These are phyloP conservation scores for Buceros bicornis DNA, from an alignment of 2,797 vertebrate species.

Conservation along the genomic window DNA sequence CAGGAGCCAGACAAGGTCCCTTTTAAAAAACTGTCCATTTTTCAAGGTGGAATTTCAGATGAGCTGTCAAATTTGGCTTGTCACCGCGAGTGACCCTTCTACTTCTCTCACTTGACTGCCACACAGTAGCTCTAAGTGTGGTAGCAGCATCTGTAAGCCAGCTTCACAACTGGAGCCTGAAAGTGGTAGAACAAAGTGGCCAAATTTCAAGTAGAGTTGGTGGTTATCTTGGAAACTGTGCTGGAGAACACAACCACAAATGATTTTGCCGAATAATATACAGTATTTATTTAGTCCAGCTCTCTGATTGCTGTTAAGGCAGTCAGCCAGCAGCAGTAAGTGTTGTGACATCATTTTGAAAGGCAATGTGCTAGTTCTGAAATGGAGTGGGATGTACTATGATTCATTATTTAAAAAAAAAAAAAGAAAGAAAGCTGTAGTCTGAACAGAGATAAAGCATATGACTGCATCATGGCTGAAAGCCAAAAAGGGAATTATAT, in stretches of 20 bases:
- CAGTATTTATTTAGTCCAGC: conserved; percentile 77
- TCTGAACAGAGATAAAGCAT: conserved; percentile 63
- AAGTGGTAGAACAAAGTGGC: conserved; percentile 65
- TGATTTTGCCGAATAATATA: conserved; percentile 79
- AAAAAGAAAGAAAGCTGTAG: conserved; percentile 20
- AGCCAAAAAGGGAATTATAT: conserved; percentile 50
- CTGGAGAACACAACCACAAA: conserved; percentile 75
- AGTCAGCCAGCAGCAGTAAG: conserved; percentile 72
- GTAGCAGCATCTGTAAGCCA: conserved; percentile 58
- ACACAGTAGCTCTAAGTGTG: conserved; percentile 32
- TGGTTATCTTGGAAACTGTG: conserved; percentile 79
- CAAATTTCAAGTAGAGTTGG: conserved; percentile 71
- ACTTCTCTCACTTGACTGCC: background rate
- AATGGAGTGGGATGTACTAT: conserved; percentile 66
- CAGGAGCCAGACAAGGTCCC: background rate
- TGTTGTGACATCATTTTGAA: conserved; percentile 73
- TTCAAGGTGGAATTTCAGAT: conserved; percentile 26
- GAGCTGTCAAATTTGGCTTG: conserved; percentile 32
- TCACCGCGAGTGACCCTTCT: conserved; percentile 13
- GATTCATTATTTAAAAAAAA: conserved; percentile 57
- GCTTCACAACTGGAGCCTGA: conserved; percentile 53
- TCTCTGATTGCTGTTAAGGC: conserved; percentile 72
- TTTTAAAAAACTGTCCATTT: background rate
- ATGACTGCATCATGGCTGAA: conserved; percentile 54
- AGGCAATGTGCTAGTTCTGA: conserved; percentile 62